Evolutionary conservation across 1,140 invertebrate species (phyloP), one percentile per base, ranked within the genome.

Genomic region (Scaptomyza hsui): DNA sequence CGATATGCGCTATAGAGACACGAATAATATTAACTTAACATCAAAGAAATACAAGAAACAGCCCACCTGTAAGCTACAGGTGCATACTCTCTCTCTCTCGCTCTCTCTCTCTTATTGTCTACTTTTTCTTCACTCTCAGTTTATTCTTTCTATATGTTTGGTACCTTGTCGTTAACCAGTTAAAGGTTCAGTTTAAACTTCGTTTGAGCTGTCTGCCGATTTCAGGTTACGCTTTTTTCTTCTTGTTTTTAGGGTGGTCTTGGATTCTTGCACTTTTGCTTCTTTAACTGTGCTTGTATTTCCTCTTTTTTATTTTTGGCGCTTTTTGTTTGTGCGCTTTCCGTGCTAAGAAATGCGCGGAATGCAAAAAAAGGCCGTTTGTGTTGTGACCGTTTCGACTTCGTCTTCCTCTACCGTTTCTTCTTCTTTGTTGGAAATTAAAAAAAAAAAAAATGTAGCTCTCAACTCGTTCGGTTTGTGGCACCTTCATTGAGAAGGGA

Each of bases 351-450:
- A 49, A 78, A 75, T 75, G 62, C 69, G 71, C 52, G 75, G 82
- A 88, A 88, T 88, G 82, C 83, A 75, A 81, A 88, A 86, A 86
- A 78, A 78, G 75, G 75, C 82, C 61, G 57, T 71, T 72, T 63
- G 53, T 51, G 52, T 61, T 41, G 59, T 48, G 24, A 24, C 59
- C 52, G 13, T 4, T n/a, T 3, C 16, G n/a, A 1, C 15, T 13
- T 12, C 13, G 12, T 26, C 49, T 32, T 13, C 45, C 64, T 18
- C 61, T 47, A 13, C 55, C 51, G 44, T 16, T 21, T 52, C 42
- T 10, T 37, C 53, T 57, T 52, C 44, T 26, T 5, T 70, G 52
- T 44, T 26, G 32, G 65, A 51, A 88, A 88, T n/a, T n/a, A n/a
- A n/a, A n/a, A n/a, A n/a, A n/a, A n/a, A n/a, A n/a, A n/a, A n/a